phyloP scores from a whole-genome alignment of 2,797 vertebrate genomes.

The Hapalemur alaotrensis region DNA sequence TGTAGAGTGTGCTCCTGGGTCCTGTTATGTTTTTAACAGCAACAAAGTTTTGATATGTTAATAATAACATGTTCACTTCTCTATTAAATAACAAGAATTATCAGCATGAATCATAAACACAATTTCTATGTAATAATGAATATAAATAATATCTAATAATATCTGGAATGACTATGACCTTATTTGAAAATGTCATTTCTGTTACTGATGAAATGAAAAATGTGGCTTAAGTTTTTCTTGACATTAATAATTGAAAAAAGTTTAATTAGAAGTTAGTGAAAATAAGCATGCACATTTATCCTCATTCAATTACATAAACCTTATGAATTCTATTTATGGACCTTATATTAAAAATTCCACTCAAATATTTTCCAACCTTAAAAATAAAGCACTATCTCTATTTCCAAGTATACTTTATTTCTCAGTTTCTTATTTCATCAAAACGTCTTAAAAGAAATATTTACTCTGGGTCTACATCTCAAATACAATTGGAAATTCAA shows the following conservation, averaged over 20 bases:
- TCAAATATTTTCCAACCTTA: background rate
- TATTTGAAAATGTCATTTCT: background rate
- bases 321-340: background rate
- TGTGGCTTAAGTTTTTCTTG: background rate
- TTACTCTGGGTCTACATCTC: background rate
- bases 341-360: background rate
- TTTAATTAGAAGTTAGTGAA: background rate
- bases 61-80: background rate
- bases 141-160: background rate
- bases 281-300: background rate
- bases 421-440: background rate
- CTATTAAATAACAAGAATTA: background rate
- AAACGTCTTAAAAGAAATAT: background rate
- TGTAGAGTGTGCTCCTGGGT: too few relatives aligned
- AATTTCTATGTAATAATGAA: background rate
- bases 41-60: background rate
- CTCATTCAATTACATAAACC: background rate
- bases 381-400: background rate
- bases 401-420: background rate
- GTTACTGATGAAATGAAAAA: background rate
- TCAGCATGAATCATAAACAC: background rate
- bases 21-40: background rate
- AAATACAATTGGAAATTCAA: background rate
- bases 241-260: background rate
- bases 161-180: background rate